Conservation (phyloP, 2,113 vertebrate genomes). For the Anser cygnoides region DNA sequence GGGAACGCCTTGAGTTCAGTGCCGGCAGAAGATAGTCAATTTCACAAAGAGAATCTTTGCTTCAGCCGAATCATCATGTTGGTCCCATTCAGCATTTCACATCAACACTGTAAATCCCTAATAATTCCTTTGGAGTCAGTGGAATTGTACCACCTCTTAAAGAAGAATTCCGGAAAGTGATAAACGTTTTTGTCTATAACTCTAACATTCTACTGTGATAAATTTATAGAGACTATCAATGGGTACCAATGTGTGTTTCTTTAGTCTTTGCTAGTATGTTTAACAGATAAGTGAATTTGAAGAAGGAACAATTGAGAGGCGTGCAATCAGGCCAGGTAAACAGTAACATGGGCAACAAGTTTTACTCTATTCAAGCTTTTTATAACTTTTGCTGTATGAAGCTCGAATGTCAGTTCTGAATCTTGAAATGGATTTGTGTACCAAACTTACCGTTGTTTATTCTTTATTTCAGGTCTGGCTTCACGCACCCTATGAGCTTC, state of each 20-base stretch:
- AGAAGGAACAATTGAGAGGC: background rate
- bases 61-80: background rate
- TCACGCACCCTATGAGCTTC: constrained; percentile 97
- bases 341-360: background rate
- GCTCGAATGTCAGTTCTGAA: background rate
- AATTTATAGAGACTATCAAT: background rate
- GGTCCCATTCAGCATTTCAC: background rate
- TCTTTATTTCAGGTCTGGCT: constrained; percentile 91
- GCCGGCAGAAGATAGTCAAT: background rate
- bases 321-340: background rate
- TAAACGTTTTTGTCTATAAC: background rate
- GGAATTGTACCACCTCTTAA: background rate
- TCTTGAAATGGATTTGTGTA: background rate
- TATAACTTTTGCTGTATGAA: background rate
- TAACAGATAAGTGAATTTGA: background rate
- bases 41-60: background rate
- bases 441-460: background rate
- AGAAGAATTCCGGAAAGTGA: background rate
- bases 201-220: background rate
- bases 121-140: background rate
- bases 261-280: background rate
- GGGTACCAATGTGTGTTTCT: background rate
- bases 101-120: background rate
- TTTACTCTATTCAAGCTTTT: background rate
- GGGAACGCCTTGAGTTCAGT: background rate